Conservation (phyloP, 1,140 invertebrate species). For the Cephus cinctus region DNA sequence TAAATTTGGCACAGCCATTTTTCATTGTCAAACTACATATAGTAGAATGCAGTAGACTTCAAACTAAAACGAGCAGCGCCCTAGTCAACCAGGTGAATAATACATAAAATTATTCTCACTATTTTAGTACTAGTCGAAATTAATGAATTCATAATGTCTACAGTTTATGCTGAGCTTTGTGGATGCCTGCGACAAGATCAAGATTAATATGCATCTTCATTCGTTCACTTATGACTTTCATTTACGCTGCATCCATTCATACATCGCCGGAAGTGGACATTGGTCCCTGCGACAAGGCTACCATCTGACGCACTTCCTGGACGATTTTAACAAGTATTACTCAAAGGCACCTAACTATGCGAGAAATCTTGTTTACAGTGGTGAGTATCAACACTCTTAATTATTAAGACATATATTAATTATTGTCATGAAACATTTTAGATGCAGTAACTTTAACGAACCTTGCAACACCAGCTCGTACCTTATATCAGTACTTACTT, state of each 20-base stretch:
- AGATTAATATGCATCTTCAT: slow-evolving; percentile 76
- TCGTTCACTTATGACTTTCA: slow-evolving; percentile 90
- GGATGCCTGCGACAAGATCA: slow-evolving; percentile 77
- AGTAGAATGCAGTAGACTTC: slow-evolving; percentile 67
- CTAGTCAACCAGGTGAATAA: slow-evolving; percentile 58
- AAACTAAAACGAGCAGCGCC: slow-evolving; percentile 56
- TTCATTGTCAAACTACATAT: slow-evolving; percentile 73
- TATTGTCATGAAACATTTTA: slow-evolving; percentile 45
- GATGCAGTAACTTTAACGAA: slow-evolving; percentile 63
- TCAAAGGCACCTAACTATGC: slow-evolving; percentile 81
- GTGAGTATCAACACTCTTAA: slow-evolving; percentile 44
- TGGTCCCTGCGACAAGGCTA: slow-evolving; percentile 68
- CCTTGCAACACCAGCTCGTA: slow-evolving; percentile 64
- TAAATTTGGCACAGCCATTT: slow-evolving; percentile 72
- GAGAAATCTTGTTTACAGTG: slow-evolving; percentile 73
- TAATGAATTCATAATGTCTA: no score
- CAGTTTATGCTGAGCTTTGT: slow-evolving; percentile 72
- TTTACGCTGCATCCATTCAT: slow-evolving; percentile 71
- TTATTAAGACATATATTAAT: background rate
- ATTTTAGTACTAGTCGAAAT: slow-evolving; percentile 9
- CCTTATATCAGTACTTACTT: slow-evolving; percentile 73
- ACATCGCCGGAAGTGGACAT: slow-evolving; percentile 64
- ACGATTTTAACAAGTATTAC: slow-evolving; percentile 84
- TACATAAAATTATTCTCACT: background rate
- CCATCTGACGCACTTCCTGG: slow-evolving; percentile 75